These are phyloP conservation scores for Pangasius mekongensis DNA, from an alignment of 2,797 vertebrate genomes.

Conservation along the genomic window DNA sequence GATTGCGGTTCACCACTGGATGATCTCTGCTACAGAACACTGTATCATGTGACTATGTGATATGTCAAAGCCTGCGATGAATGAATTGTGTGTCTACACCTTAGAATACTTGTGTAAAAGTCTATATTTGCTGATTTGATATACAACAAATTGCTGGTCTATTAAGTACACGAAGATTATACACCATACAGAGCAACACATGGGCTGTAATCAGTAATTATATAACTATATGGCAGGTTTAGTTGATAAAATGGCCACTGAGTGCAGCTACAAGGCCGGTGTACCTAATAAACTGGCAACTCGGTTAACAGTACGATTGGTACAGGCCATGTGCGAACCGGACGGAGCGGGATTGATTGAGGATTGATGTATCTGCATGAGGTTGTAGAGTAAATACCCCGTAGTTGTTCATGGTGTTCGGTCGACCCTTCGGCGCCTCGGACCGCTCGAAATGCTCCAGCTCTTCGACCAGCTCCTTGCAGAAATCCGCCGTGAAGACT, in stretches of 20 bases:
- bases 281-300: not conserved
- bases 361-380: not conserved
- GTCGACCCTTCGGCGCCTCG: conserved; percentile 87
- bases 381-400: conserved; percentile 77
- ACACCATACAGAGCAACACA: not conserved
- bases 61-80: not conserved
- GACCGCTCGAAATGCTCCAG: conserved; percentile 92
- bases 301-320: not conserved
- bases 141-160: not conserved
- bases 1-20: not conserved
- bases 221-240: not conserved
- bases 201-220: not conserved
- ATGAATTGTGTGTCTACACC: no score
- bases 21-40: not conserved
- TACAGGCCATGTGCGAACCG: not conserved
- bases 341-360: not conserved
- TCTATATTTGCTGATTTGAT: not conserved
- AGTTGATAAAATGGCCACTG: no score
- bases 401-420: conserved; percentile 96
- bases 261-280: not conserved
- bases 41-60: not conserved
- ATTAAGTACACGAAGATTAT: not conserved
- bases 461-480: conserved; percentile 85
- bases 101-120: not conserved
- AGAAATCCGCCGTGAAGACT: conserved; percentile 86